A percentile compares a stretch with the other conserved stretches of the same genome.
Conservation (phyloP, 1,140 invertebrate species). For the Apis florea region DNA sequence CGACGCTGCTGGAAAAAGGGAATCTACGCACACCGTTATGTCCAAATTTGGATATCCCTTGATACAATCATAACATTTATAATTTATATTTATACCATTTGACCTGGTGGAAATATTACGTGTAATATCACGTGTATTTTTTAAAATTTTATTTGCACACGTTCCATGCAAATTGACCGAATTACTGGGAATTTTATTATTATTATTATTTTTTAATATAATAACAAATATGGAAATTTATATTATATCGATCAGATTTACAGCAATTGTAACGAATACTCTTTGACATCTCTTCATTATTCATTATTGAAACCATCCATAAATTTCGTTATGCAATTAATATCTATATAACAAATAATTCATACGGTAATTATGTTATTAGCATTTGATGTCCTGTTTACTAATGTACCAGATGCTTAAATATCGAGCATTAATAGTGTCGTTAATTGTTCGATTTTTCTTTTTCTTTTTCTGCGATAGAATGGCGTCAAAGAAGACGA, state of each 20-base stretch:
- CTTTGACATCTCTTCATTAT: slow-evolving; percentile 16
- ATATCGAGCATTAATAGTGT: not conserved
- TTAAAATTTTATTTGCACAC: not conserved
- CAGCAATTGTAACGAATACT: not conserved
- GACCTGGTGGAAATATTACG: not conserved
- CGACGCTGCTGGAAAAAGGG: slow-evolving; percentile 68
- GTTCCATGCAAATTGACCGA: not conserved
- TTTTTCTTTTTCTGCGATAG: slow-evolving; percentile 51
- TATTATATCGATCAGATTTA: slow-evolving; percentile 5
- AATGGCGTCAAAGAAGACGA: slow-evolving; percentile 77
- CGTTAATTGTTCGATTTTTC: not conserved
- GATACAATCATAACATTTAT: slow-evolving; percentile 34
- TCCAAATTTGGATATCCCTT: slow-evolving; percentile 39
- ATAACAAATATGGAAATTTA: not conserved
- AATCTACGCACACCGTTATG: slow-evolving; percentile 49
- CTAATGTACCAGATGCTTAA: not conserved
- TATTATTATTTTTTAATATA: not conserved
- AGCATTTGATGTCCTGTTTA: slow-evolving; percentile 20
- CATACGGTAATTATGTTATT: slow-evolving; percentile 19
- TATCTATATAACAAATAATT: slow-evolving; percentile 15
- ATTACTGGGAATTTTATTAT: too few species aligned
- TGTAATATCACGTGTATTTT: not conserved
- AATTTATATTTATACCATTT: not conserved
- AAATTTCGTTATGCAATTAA: slow-evolving; percentile 42
- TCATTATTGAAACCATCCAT: not conserved